These are phyloP conservation scores for Crotalus horridus DNA, from an alignment of 2,113 vertebrate genomes.

Conservation along the genomic window DNA sequence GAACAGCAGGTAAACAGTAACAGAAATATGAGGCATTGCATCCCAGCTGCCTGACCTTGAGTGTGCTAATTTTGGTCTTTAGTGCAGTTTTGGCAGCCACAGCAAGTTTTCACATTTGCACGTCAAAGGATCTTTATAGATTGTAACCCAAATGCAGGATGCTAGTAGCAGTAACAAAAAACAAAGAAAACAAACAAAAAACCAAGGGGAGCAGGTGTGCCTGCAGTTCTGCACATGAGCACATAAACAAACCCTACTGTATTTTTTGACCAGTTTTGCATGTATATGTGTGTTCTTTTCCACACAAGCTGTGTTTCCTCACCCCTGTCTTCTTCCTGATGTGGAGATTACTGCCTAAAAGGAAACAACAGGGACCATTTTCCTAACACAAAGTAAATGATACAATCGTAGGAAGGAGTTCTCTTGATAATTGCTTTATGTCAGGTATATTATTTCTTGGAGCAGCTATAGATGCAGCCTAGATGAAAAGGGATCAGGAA, in stretches of 20 bases:
- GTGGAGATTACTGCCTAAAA: neutral
- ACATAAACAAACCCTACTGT: neutral
- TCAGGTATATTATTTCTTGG: neutral
- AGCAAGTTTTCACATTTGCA: conserved; percentile 43
- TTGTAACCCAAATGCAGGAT: conserved; percentile 35
- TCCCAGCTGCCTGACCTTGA: conserved; percentile 28
- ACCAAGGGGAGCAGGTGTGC: conserved; percentile 24
- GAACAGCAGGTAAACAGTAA: conserved; percentile 12
- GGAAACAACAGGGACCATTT: neutral
- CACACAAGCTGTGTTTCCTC: neutral
- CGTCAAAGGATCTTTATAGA: conserved; percentile 53
- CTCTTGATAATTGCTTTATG: neutral
- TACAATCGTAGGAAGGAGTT: neutral
- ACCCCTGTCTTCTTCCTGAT: neutral
- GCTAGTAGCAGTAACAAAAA: conserved; percentile 27
- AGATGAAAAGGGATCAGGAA: neutral
- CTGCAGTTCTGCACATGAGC: neutral
- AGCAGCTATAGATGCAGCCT: neutral
- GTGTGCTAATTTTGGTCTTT: conserved; percentile 44
- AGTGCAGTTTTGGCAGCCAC: conserved; percentile 33
- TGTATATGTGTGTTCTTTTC: neutral
- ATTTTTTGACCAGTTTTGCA: conserved; percentile 26
- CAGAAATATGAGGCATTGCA: neutral
- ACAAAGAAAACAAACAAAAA: neutral
- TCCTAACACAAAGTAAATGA: neutral